Conservation (phyloP, 2,113 vertebrate species). For the Heloderma charlesbogerti region DNA sequence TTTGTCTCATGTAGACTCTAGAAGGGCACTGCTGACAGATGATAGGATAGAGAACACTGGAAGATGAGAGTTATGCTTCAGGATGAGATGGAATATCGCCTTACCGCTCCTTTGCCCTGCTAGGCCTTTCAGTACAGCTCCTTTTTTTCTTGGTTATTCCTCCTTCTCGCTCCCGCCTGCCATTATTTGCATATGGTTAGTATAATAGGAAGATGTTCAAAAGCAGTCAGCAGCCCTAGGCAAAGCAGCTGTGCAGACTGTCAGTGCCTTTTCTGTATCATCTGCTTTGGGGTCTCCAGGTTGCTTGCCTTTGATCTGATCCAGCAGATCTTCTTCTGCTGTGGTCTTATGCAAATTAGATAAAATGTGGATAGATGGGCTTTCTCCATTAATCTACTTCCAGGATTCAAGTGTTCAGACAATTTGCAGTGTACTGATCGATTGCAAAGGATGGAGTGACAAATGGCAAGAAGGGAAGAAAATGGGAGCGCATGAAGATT, state of each 20-base stretch:
- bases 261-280: neutral
- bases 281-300: neutral
- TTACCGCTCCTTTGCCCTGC: neutral
- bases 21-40: neutral
- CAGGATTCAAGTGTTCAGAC: neutral
- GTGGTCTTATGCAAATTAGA: neutral
- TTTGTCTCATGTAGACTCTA: neutral
- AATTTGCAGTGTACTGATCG: neutral
- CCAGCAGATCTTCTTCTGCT: neutral
- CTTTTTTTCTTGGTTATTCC: neutral
- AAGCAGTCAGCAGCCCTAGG: neutral
- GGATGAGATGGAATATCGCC: neutral
- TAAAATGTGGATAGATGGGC: neutral
- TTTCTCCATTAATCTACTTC: neutral
- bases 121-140: neutral
- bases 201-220: neutral
- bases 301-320: neutral
- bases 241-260: neutral
- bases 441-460: neutral
- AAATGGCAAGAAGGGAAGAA: neutral
- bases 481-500: neutral
- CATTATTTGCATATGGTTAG: neutral
- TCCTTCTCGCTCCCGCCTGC: neutral
- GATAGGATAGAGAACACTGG: neutral
- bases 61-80: neutral